Base-by-base conservation (phyloP, 2,888 invertebrate genomes). In the Campopleginae sp. region DNA sequence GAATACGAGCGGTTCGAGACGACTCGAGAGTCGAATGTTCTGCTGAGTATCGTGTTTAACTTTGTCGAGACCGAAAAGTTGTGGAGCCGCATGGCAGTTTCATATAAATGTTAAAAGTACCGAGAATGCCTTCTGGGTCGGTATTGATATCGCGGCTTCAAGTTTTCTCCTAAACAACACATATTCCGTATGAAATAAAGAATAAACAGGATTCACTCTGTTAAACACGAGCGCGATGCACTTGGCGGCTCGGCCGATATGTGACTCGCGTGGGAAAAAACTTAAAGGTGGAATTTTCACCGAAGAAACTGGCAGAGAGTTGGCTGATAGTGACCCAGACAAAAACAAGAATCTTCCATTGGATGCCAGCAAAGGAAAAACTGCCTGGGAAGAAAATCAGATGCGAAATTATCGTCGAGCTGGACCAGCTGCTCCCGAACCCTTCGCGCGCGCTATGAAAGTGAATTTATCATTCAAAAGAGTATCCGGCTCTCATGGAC, bases 111-210 rank as follows among this genome's bases (percentile, higher is more conserved):
- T 14, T 27, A 14, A 14, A 58, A 14, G 58, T 58, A 58, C 0
- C 27, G 12, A n/a, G 23, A 27, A 58, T 58, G 6, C 58, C 58
- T 58, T 14, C 27, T 12, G 58, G 58, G 58, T 14, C 27, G 58
- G 58, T 58, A 58, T 27, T 14, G 58, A 58, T 58, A 27, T 58
- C 27, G 54, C 54, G 58, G 4, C 27, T 58, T 10, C 58, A 58
- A 58, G 58, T 58, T 58, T 58, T 58, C 58, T 58, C 27, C 27
- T 27, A 58, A 58, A 27, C 58, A 58, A 58, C 58, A 58, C 58
- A 58, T 58, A 58, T 58, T 58, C 27, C 27, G 58, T 14, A 27
- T 58, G 5, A 5, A 23, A 68, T 46, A 46, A 44, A 68, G 19
- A 68, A 63, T 63, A 27, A 5, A 58, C 27, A 14, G 5, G 5